Evolutionary conservation across 2,113 vertebrate genomes (phyloP).

Genomic region (Smithornis capensis): DNA sequence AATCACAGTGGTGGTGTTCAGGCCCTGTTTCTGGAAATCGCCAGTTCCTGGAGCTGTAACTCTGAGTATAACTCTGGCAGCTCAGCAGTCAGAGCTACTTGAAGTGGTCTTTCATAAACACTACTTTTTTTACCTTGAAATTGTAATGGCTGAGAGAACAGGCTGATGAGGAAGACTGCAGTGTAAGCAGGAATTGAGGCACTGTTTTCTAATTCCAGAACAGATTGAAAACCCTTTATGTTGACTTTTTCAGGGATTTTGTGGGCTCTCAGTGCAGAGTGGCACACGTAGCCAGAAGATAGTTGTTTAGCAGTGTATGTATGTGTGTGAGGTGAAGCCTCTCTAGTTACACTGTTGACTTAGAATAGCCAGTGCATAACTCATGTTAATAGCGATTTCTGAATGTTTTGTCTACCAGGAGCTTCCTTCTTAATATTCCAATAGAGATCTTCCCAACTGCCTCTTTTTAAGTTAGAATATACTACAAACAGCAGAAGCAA

Average conservation of each 20-base stretch:
- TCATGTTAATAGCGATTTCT: not conserved
- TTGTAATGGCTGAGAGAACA: not conserved
- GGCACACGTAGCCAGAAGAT: not conserved
- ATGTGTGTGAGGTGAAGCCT: not conserved
- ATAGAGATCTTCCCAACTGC: fast-evolving
- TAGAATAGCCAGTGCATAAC: not conserved
- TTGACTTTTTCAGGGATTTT: not conserved
- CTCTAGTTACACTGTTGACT: not conserved
- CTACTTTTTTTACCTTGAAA: not conserved
- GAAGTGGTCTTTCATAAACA: not conserved
- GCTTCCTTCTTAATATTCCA: not conserved
- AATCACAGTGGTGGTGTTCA: not conserved
- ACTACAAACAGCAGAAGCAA: not conserved
- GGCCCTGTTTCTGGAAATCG: not conserved
- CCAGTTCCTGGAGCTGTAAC: not conserved
- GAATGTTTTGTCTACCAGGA: not conserved
- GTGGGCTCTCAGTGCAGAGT: not conserved
- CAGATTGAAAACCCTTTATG: not conserved
- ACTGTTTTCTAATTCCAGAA: not conserved
- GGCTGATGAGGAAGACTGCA: not conserved
- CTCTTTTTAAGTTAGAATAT: not conserved
- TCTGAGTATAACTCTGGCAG: not conserved
- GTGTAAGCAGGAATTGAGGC: not conserved
- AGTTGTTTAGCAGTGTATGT: not conserved
- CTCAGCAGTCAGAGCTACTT: not conserved